These are phyloP conservation scores for Zeugodacus cucurbitae DNA, from an alignment of 1,140 invertebrate species.

Conservation along the genomic window DNA sequence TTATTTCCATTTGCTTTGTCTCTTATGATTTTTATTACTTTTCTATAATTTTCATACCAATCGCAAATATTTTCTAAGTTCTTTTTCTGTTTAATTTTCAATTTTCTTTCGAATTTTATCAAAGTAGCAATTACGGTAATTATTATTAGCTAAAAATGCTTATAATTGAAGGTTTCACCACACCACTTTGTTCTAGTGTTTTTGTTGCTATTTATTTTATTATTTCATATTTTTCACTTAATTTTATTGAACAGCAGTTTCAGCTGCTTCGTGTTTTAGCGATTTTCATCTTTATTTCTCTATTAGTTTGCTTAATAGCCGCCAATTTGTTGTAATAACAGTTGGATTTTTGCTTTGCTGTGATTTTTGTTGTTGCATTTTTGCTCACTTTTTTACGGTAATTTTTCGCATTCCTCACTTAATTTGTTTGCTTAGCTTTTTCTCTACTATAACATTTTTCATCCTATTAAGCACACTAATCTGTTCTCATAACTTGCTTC, in stretches of 20 bases:
- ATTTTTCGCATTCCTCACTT: neutral
- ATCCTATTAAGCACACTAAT: neutral
- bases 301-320: neutral
- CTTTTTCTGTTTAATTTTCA: neutral
- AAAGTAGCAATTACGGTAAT: constrained; percentile 30
- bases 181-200: neutral
- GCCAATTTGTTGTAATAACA: neutral
- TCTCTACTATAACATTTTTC: neutral
- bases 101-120: neutral
- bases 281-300: neutral
- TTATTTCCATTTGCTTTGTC: neutral
- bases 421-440: neutral
- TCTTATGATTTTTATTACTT: neutral
- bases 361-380: neutral
- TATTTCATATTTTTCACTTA: neutral
- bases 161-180: constrained; percentile 16
- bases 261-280: neutral
- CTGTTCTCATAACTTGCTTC: neutral
- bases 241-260: neutral
- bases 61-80: neutral
- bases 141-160: constrained; percentile 38
- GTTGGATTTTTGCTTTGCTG: neutral
- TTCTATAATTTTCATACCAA: neutral
- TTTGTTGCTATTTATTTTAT: neutral
- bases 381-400: neutral